Percentiles rank a stretch among this genome's conserved stretches.
Evolutionary conservation across 1,140 invertebrate species (phyloP).

Genomic region (Drosophila cardini): DNA sequence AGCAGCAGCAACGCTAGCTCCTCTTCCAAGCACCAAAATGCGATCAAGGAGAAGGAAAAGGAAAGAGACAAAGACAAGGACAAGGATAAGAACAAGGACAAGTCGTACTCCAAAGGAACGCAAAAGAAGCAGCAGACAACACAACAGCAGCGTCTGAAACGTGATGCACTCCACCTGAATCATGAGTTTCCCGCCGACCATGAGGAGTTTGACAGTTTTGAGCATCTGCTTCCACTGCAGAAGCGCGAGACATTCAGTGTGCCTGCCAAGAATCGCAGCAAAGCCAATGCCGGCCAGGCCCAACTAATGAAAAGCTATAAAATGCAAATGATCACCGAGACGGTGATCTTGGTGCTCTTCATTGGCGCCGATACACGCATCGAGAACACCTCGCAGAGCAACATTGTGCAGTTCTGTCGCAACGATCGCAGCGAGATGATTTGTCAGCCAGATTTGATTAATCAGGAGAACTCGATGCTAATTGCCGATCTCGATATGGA

Average conservation of each 20-base stretch:
- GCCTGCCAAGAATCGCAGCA: constrained; percentile 63
- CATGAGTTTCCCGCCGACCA: constrained; percentile 48
- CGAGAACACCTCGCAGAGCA: constrained; percentile 90
- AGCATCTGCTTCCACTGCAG: constrained; percentile 59
- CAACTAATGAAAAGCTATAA: constrained; percentile 65
- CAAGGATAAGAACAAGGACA: constrained; percentile 46
- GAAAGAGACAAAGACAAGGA: constrained; percentile 67
- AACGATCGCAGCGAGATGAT: constrained; percentile 85
- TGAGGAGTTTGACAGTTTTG: constrained; percentile 65
- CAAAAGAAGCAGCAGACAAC: constrained; percentile 44
- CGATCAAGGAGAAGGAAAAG: constrained; percentile 72
- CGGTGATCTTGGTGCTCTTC: constrained; percentile 90
- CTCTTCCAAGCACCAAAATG: constrained; percentile 59
- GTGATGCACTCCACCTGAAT: background rate
- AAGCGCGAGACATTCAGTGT: constrained; percentile 61
- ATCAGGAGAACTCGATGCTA: constrained; percentile 89
- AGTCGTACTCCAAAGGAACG: constrained; percentile 28
- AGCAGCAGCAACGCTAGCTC: constrained; percentile 24
- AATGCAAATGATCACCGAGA: constrained; percentile 87
- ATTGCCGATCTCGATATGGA: constrained; percentile 90
- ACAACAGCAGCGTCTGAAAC: constrained; percentile 47
- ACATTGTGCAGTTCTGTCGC: constrained; percentile 89
- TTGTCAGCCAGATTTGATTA: constrained; percentile 90
- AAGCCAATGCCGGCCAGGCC: constrained; percentile 21
- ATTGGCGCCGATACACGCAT: constrained; percentile 89